Conservation (phyloP, 2,797 vertebrate species). For the Myotis pilosus region DNA sequence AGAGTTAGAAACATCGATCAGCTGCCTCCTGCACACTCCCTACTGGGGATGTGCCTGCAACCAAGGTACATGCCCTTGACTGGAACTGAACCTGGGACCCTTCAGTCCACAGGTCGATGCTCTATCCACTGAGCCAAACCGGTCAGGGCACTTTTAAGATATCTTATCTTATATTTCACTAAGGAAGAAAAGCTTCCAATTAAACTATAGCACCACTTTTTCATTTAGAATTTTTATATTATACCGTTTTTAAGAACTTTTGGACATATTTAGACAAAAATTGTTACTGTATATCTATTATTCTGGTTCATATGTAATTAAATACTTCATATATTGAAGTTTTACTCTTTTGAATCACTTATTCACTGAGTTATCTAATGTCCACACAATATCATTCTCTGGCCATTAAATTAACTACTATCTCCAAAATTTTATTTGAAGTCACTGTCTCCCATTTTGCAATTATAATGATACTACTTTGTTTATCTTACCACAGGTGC, state of each 20-base stretch:
- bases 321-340: constrained; percentile 3
- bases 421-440: constrained; percentile 32
- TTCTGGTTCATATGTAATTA: not conserved
- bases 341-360: constrained; percentile 13
- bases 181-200: not conserved
- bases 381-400: not conserved
- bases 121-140: no score
- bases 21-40: no score
- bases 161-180: not conserved
- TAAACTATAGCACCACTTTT: constrained; percentile 1
- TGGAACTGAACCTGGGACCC: no score
- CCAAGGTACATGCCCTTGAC: no score
- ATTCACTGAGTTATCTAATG: not conserved
- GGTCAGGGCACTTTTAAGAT: not conserved
- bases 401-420: not conserved
- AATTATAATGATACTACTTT: not conserved
- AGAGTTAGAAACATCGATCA: no score
- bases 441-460: not conserved
- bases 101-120: no score
- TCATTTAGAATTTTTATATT: constrained; percentile 8
- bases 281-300: not conserved
- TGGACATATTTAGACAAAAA: constrained; percentile 6
- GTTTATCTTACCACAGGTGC: not conserved
- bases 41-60: no score
- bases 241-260: not conserved